Evolutionary conservation across 2,113 vertebrate genomes (phyloP), one percentile per base, ranked within the genome.

Genomic region (Hemibagrus wyckioides): DNA sequence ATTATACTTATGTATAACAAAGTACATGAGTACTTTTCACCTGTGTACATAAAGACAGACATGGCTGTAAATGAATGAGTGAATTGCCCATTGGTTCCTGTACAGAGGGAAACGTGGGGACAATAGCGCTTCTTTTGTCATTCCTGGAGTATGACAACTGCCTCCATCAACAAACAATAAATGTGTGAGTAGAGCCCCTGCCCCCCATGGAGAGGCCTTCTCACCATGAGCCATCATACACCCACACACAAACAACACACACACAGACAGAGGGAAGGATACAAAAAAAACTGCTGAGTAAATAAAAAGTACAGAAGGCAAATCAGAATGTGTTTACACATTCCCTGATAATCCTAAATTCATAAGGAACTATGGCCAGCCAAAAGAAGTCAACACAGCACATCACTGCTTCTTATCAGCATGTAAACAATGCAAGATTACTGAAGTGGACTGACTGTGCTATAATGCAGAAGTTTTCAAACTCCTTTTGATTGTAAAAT

Each of bases 101-200:
- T 91, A 90, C 93, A 92, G 94, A 93, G 93, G 94, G 94, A 95
- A 95, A 95, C 94, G 95, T 90, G 90, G 85, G 93, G 50, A 80
- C 77, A 94, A 95, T 95, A 94, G 94, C 91, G 89, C 86, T 91
- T 93, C 93, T 93, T 92, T 94, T 95, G 93, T 93, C 93, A 87
- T 88, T 92, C 91, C 94, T 92, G 25, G 93, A 95, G 96, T 95
- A 96, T 95, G 96, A 94, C 95, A 97, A 96, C 95, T 92, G 93
- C 94, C 93, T 91, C 91, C 89, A 88, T 93, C 90, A 94, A 89
- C 83, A 91, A 90, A 92, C 92, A 88, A 87, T 86, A 89, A 87
- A 88, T 81, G 52, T 89, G 89, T 69, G 87, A 86, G 82, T 59
- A 56, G 71, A 59, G 36, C 30, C 67, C 44, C 54, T 50, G 57